Conservation (phyloP, 2,888 invertebrate genomes). For the Antheraea assamensis region DNA sequence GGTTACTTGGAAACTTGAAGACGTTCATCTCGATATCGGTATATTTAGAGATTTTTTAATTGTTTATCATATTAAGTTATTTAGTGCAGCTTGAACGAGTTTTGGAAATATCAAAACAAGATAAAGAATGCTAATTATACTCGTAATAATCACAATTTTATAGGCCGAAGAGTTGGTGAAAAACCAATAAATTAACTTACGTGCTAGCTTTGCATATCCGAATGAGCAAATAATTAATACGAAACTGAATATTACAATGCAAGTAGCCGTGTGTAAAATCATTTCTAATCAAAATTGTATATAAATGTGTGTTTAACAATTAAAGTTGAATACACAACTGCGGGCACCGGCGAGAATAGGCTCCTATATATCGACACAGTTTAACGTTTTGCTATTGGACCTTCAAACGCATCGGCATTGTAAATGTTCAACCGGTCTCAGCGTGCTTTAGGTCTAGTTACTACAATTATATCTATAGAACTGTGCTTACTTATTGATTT, state of each 20-base stretch:
- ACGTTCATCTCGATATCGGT: too few species aligned
- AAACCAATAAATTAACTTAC: slow-evolving; percentile 48
- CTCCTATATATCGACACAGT: slow-evolving; percentile 65
- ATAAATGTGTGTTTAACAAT: slow-evolving; percentile 48
- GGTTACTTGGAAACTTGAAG: too few species aligned
- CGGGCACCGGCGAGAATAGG: slow-evolving; percentile 44
- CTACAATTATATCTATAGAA: slow-evolving; percentile 23
- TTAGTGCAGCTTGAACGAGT: too few species aligned
- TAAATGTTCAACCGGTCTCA: slow-evolving; percentile 34
- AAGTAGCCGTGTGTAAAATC: slow-evolving; percentile 42
- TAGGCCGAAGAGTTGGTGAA: not conserved
- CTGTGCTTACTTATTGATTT: slow-evolving; percentile 14
- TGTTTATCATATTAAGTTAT: too few species aligned
- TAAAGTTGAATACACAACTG: slow-evolving; percentile 52
- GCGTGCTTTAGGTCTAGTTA: slow-evolving; percentile 27
- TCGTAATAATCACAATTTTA: not conserved
- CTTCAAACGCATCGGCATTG: slow-evolving; percentile 49
- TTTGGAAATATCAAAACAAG: too few species aligned
- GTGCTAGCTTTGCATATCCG: slow-evolving; percentile 59
- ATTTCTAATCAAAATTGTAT: slow-evolving; percentile 40
- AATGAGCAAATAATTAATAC: slow-evolving; percentile 42
- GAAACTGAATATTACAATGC: slow-evolving; percentile 44
- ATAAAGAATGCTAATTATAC: not conserved
- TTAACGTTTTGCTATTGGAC: slow-evolving; percentile 42
- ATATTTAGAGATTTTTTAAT: too few species aligned